Conservation (phyloP, 64 coral and sea anemone genomes). For the Stichodactyla helianthus region DNA sequence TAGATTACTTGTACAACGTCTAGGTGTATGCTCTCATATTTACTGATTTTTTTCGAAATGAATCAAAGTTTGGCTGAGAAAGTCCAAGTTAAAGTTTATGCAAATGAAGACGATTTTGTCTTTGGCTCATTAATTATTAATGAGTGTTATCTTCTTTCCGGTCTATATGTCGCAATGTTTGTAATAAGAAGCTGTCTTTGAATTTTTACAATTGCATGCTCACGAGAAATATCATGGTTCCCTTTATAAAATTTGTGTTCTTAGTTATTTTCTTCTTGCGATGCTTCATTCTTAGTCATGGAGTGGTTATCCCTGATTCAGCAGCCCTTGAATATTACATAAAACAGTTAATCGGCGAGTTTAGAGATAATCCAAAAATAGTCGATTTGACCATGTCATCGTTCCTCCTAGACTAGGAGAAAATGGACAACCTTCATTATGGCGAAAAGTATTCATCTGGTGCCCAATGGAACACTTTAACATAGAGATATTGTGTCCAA, state of each 20-base stretch:
- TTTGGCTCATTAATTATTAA: too few species aligned
- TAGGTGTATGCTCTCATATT: too few species aligned
- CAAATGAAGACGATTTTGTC: too few species aligned
- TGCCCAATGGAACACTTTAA: conserved; percentile 63
- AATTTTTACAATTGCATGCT: background rate
- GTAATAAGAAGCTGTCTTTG: too few species aligned
- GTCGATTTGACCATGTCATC: conserved; percentile 46
- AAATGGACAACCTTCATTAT: conserved; percentile 17
- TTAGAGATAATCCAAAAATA: conserved; percentile 41
- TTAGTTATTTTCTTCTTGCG: background rate
- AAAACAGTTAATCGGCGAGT: conserved; percentile 26
- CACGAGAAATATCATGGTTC: background rate
- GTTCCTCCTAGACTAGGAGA: conserved; percentile 8
- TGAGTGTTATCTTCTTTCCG: too few species aligned
- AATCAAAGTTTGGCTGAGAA: too few species aligned
- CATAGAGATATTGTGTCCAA: conserved; percentile 38
- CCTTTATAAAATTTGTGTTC: background rate
- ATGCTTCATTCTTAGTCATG: background rate
- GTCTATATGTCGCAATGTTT: too few species aligned
- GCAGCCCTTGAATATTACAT: conserved; percentile 23
- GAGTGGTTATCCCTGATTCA: background rate
- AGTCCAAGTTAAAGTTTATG: too few species aligned
- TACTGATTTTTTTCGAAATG: too few species aligned
- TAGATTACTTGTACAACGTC: too few species aligned
- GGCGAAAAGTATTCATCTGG: conserved; percentile 70